Percentiles rank a stretch among this genome's conserved stretches.
Evolutionary conservation across 1,140 invertebrate species (phyloP).

Genomic region (Belonocnema kinseyi): DNA sequence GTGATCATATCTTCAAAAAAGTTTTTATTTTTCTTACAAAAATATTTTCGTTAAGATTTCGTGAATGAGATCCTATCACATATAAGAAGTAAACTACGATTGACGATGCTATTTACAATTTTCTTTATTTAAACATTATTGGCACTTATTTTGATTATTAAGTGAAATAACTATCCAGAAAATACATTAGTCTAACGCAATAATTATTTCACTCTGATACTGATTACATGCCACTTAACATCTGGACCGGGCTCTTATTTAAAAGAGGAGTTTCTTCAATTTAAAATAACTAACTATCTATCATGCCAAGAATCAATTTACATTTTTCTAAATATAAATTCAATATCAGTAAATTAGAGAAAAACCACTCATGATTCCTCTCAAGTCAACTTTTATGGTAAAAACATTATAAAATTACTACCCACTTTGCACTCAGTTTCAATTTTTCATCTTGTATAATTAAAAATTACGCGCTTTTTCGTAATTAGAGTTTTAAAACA

Average conservation of each 20-base stretch:
- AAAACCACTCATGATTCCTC: background rate
- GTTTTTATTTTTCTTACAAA: constrained; percentile 39
- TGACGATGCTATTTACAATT: constrained; percentile 38
- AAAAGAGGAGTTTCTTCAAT: background rate
- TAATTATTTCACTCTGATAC: background rate
- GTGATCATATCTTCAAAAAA: too few relatives aligned
- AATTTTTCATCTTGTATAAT: too few relatives aligned
- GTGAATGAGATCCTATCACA: background rate
- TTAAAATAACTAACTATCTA: background rate
- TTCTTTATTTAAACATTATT: background rate
- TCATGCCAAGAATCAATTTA: background rate
- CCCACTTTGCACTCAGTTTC: too few relatives aligned
- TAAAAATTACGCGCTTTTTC: too few relatives aligned
- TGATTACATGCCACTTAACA: constrained; percentile 7
- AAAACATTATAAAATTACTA: too few relatives aligned
- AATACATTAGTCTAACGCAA: background rate
- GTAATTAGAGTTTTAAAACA: too few relatives aligned
- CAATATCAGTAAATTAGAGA: constrained; percentile 6
- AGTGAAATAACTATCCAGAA: background rate
- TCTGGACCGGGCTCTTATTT: background rate
- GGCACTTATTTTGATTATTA: background rate
- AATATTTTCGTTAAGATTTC: constrained; percentile 41
- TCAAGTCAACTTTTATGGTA: too few relatives aligned
- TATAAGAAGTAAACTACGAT: constrained; percentile 33
- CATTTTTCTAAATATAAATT: background rate